Conservation (phyloP, 1,140 invertebrate genomes). For the Trichonephila clavata region DNA sequence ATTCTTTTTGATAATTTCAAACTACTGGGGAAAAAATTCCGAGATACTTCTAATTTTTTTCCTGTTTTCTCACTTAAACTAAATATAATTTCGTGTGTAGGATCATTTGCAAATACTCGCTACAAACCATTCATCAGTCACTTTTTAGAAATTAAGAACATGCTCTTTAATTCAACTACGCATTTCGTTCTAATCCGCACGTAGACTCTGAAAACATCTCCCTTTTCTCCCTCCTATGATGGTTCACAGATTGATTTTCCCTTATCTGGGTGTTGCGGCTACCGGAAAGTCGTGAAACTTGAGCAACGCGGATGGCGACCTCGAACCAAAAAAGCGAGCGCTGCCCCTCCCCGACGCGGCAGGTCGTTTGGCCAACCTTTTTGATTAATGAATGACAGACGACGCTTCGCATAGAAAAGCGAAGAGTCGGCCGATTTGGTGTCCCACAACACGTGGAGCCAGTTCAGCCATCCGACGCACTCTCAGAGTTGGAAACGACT, state of each 20-base stretch:
- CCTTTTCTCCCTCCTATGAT: not conserved
- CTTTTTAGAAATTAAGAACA: too few relatives aligned
- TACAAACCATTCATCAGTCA: too few relatives aligned
- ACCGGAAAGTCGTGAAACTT: constrained; percentile 14
- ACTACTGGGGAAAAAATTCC: too few relatives aligned
- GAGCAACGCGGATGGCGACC: constrained; percentile 30
- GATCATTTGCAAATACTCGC: too few relatives aligned
- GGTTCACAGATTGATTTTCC: not conserved
- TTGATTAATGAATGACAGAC: constrained; percentile 63
- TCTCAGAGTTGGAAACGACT: not conserved
- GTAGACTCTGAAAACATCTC: not conserved
- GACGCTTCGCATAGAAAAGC: constrained; percentile 53
- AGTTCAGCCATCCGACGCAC: constrained; percentile 51
- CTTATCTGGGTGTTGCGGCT: not conserved
- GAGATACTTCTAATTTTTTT: too few relatives aligned
- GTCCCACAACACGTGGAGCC: constrained; percentile 68
- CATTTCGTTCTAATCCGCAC: too few relatives aligned
- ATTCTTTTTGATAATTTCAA: too few relatives aligned
- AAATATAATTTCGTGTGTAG: too few relatives aligned
- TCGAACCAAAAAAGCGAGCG: constrained; percentile 5
- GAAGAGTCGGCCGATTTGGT: constrained; percentile 26
- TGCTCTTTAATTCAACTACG: too few relatives aligned
- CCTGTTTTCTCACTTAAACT: too few relatives aligned
- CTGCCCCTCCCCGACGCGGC: constrained; percentile 23
- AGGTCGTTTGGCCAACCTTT: constrained; percentile 28